Evolutionary conservation across 2,888 invertebrate species (phyloP), one percentile per base, ranked within the genome.

Genomic region (Pachymerium ferrugineum): DNA sequence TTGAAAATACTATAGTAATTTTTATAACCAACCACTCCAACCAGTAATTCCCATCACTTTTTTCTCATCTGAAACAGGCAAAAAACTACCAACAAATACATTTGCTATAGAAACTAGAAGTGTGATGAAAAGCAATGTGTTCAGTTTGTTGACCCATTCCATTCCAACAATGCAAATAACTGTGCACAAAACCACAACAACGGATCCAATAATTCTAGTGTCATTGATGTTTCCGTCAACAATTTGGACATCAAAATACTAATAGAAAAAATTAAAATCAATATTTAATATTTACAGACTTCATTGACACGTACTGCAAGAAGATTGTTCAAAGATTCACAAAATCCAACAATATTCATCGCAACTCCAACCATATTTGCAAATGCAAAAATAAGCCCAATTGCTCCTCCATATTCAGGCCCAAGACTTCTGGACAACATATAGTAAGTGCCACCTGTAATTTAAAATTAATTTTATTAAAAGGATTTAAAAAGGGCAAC

Each of bases 91-190:
- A 47, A 87, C 80, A 22, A 85, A 78, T 77, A 86, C 87, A 78
- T 86, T 84, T 70, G 83, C 76, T 75, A 87, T 84, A 0, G 87
- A 85, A 1, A 82, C 78, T 1, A 84, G 74, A 30, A 87, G 79
- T 42, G 86, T 82, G 8, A 80, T 79, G 70, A 86, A 79, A 29
- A 86, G 79, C 1, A 83, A 81, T 5, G 85, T 76, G 80, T 86
- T 86, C 81, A 87, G 91, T 84, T 96, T 96, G 0, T 95, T 92
- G 84, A 97, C 98, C 94, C 97, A 98, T 81, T 95, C 95, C 90
- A 97, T 92, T 54, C 97, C 97, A 75, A 97, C 90, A 73, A 97
- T 89, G 73, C 95, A 95, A 77, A 98, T 92, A 2, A 90, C 86
- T 1, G 95, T 88, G 0, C 98, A 85, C 0, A 93, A 80, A 0